phyloP scores from a whole-genome alignment of 2,797 vertebrate genomes.

The Pseudomugil gertrudae region DNA sequence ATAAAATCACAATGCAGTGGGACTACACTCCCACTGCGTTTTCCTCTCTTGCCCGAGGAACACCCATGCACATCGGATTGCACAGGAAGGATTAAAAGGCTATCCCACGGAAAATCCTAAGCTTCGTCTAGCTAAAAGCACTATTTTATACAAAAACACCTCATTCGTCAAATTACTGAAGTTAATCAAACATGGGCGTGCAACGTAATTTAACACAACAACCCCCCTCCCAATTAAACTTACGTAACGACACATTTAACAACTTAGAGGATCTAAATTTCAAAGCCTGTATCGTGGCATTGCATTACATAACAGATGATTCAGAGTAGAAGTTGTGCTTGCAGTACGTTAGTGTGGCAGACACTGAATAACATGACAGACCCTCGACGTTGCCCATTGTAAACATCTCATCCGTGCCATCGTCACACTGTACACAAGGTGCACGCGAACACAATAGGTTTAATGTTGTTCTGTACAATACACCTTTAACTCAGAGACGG shows the following conservation, averaged over 20 bases:
- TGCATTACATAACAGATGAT: constrained; percentile 80
- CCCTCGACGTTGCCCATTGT: constrained; percentile 12
- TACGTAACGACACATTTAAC: constrained; percentile 67
- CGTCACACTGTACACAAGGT: constrained; percentile 24
- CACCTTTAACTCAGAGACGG: constrained; percentile 42
- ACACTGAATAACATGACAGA: constrained; percentile 29
- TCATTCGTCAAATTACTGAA: constrained; percentile 45
- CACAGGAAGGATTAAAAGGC: constrained; percentile 73
- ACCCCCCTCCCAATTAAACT: constrained; percentile 55
- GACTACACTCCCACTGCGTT: constrained; percentile 52
- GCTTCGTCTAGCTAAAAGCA: constrained; percentile 34
- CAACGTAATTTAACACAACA: constrained; percentile 62
- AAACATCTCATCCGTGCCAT: constrained; percentile 7
- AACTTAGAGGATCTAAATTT: constrained; percentile 69
- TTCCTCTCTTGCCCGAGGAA: constrained; percentile 60
- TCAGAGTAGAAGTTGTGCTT: constrained; percentile 71
- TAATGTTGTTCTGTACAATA: constrained; percentile 19
- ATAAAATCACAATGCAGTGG: constrained; percentile 57
- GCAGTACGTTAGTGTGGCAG: constrained; percentile 46
- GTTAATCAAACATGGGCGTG: constrained; percentile 57
- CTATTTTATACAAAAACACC: constrained; percentile 41
- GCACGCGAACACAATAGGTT: neutral
- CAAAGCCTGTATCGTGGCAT: constrained; percentile 73
- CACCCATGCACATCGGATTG: constrained; percentile 64
- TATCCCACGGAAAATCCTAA: constrained; percentile 62